Conservation (phyloP, 2,888 invertebrate genomes). For the Ecliptopera silaceata region DNA sequence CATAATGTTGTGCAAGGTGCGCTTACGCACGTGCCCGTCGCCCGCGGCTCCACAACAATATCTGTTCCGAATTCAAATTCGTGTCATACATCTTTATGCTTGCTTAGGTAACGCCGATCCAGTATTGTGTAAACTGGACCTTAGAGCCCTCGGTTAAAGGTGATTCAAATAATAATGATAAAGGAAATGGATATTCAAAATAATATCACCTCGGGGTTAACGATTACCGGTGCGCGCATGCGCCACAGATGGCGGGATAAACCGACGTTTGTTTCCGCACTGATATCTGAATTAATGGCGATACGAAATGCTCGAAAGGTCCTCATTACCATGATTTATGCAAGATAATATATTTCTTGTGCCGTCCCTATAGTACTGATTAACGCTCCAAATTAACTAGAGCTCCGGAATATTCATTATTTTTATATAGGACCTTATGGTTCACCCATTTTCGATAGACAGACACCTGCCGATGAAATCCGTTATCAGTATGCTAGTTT, state of each 20-base stretch:
- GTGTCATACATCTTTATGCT: constrained; percentile 79
- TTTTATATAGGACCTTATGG: constrained; percentile 35
- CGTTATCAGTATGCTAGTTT: background rate
- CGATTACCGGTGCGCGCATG: constrained; percentile 81
- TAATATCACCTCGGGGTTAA: constrained; percentile 83
- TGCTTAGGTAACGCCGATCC: constrained; percentile 55
- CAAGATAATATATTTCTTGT: constrained; percentile 75
- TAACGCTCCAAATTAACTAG: constrained; percentile 56
- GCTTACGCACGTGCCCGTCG: constrained; percentile 76
- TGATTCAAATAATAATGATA: constrained; percentile 75
- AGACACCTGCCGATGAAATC: constrained; percentile 19
- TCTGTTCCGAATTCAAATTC: constrained; percentile 78
- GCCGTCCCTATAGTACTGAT: constrained; percentile 64
- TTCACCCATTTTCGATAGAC: constrained; percentile 22
- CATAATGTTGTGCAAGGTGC: constrained; percentile 76
- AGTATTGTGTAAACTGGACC: constrained; percentile 69
- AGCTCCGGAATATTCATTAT: constrained; percentile 42
- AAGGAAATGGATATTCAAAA: constrained; percentile 81
- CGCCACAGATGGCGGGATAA: constrained; percentile 81
- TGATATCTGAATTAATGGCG: constrained; percentile 83
- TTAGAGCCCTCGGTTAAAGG: constrained; percentile 65
- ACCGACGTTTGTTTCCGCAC: constrained; percentile 83
- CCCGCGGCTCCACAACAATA: constrained; percentile 70
- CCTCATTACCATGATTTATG: constrained; percentile 82
- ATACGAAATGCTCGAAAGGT: constrained; percentile 81